Evolutionary conservation across 2,113 vertebrate species (phyloP).

Genomic region (Etheostoma cragini): DNA sequence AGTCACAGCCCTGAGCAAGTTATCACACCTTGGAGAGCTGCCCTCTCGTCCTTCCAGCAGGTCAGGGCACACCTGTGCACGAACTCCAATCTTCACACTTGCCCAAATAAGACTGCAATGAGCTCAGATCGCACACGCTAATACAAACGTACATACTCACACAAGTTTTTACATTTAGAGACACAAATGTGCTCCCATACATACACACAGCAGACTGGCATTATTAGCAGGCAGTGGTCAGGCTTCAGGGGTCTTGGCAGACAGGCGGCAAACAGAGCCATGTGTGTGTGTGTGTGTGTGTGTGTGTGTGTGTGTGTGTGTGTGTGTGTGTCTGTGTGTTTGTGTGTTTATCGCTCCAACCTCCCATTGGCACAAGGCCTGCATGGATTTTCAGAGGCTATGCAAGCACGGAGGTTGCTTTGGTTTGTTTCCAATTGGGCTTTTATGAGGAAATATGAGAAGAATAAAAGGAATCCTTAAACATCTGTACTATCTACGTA

Average conservation of each 20-base stretch:
- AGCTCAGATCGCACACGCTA: background rate
- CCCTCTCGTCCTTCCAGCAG: conserved; percentile 45
- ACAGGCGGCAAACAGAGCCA: background rate
- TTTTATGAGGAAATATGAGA: conserved; percentile 16
- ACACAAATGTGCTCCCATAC: conserved; percentile 5
- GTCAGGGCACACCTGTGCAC: conserved; percentile 45
- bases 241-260: conserved; percentile 37
- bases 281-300: background rate
- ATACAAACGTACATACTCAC: background rate
- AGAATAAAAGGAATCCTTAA: background rate
- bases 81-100: background rate
- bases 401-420: background rate
- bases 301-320: background rate
- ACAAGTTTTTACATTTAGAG: conserved; percentile 2
- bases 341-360: background rate
- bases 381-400: conserved; percentile 12
- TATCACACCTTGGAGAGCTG: conserved; percentile 50
- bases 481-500: background rate
- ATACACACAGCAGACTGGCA: conserved; percentile 21
- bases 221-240: conserved; percentile 29
- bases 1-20: conserved; percentile 59
- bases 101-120: background rate
- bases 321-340: background rate
- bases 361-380: conserved; percentile 21
- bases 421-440: background rate